These are phyloP conservation scores for Eueremaeus valkanovi DNA, from an alignment of 2,888 invertebrate genomes.

Conservation along the genomic window DNA sequence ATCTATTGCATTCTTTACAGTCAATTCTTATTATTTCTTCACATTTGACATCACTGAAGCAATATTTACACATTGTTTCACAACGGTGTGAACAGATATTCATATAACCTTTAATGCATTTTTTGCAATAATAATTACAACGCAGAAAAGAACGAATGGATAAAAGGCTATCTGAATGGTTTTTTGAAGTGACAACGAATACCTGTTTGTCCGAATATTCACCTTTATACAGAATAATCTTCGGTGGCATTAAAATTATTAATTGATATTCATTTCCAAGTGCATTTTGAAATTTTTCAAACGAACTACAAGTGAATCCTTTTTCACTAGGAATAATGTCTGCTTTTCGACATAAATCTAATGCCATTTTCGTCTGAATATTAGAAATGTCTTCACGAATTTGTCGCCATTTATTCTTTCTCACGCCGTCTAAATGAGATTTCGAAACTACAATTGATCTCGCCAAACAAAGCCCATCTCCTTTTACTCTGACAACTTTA, in stretches of 20 bases:
- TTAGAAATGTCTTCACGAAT: not conserved
- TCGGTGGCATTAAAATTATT: not conserved
- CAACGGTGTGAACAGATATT: not conserved
- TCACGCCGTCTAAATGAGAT: not conserved
- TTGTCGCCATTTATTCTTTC: not conserved
- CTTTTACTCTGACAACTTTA: constrained; percentile 1
- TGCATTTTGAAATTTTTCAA: not conserved
- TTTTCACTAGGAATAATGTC: not conserved
- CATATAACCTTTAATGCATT: constrained; percentile 18
- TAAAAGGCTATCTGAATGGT: constrained; percentile 5
- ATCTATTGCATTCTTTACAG: not conserved
- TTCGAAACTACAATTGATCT: not conserved
- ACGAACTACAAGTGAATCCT: no score
- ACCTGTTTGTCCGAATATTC: not conserved
- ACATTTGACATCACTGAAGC: not conserved
- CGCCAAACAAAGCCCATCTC: not conserved
- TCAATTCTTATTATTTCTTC: not conserved
- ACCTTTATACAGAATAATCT: not conserved
- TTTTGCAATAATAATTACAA: constrained; percentile 24
- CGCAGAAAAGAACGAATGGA: constrained; percentile 18
- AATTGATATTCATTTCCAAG: constrained; percentile 2
- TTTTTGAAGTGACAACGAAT: not conserved
- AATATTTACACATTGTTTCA: not conserved
- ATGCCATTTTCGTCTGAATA: not conserved
- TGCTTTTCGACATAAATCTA: not conserved